A percentile compares a stretch with the other conserved stretches of the same genome.
These are phyloP conservation scores for Crepidodera aurea DNA, from an alignment of 2,888 invertebrate genomes.

Conservation along the genomic window DNA sequence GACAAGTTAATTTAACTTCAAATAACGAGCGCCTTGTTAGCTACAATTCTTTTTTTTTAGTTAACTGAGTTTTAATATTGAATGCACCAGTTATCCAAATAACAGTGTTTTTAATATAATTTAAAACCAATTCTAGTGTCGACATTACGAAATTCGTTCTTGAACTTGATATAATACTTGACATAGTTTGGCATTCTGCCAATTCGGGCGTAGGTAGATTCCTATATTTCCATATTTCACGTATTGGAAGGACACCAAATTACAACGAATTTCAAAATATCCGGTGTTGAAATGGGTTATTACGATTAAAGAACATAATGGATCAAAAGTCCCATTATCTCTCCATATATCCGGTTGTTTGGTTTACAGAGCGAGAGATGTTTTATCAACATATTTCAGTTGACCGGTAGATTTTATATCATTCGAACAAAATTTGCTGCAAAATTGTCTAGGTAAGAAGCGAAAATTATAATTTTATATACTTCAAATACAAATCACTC, in stretches of 20 bases:
- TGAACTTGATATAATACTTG: not conserved
- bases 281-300: not conserved
- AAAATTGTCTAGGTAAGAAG: not conserved
- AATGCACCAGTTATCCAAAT: too few relatives aligned
- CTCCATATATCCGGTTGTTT: slow-evolving; percentile 1
- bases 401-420: slow-evolving; percentile 2
- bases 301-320: slow-evolving; percentile 1
- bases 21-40: too few relatives aligned
- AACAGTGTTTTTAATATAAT: too few relatives aligned
- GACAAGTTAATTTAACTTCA: too few relatives aligned
- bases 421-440: not conserved
- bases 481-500: too few relatives aligned
- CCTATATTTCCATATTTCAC: not conserved
- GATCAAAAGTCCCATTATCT: slow-evolving; percentile 4
- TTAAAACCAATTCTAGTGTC: too few relatives aligned
- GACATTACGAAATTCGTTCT: not conserved
- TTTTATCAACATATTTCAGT: slow-evolving; percentile 6
- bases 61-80: too few relatives aligned
- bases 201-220: not conserved
- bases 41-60: too few relatives aligned
- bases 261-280: not conserved
- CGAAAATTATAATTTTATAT: slow-evolving; percentile 34
- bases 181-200: not conserved
- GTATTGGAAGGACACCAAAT: not conserved
- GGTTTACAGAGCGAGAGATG: not conserved